Conservation (phyloP, 2,888 invertebrate genomes). For the Hyppa rectilinea region DNA sequence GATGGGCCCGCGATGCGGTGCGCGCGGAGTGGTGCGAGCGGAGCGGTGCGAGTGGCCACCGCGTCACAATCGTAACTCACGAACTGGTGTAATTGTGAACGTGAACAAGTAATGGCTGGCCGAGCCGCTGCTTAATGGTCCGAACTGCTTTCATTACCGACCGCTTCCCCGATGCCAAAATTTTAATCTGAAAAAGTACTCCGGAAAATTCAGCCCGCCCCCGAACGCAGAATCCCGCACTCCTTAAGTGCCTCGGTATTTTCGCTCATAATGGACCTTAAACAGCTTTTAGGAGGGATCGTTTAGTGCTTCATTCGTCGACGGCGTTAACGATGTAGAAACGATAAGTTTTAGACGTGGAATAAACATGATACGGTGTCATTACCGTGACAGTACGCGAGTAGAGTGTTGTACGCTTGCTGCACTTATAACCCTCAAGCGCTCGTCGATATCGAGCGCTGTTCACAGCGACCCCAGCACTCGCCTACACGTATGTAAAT, state of each 20-base stretch:
- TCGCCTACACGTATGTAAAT: constrained; percentile 63
- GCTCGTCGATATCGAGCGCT: constrained; percentile 64
- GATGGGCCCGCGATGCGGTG: constrained; percentile 48
- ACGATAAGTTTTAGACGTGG: constrained; percentile 80
- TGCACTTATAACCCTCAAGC: constrained; percentile 69
- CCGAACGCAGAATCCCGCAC: constrained; percentile 64
- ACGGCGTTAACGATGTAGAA: constrained; percentile 83
- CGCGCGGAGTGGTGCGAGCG: constrained; percentile 49
- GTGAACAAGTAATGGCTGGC: constrained; percentile 82
- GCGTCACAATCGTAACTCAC: constrained; percentile 79
- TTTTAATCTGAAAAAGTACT: constrained; percentile 83
- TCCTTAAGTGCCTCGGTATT: constrained; percentile 79
- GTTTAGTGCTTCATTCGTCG: constrained; percentile 79
- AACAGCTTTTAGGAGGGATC: constrained; percentile 81
- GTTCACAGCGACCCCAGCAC: constrained; percentile 58
- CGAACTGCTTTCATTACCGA: constrained; percentile 83
- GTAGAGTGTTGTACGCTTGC: constrained; percentile 53
- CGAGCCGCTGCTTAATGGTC: constrained; percentile 80
- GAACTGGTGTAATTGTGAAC: constrained; percentile 82
- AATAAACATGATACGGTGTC: constrained; percentile 79
- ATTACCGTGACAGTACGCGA: constrained; percentile 59
- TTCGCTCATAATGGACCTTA: constrained; percentile 81
- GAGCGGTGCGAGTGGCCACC: constrained; percentile 58
- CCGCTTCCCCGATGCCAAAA: constrained; percentile 80
- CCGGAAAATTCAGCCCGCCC: constrained; percentile 65